Base-by-base conservation (phyloP, 1,140 invertebrate species). In the Calephelis virginiensis region DNA sequence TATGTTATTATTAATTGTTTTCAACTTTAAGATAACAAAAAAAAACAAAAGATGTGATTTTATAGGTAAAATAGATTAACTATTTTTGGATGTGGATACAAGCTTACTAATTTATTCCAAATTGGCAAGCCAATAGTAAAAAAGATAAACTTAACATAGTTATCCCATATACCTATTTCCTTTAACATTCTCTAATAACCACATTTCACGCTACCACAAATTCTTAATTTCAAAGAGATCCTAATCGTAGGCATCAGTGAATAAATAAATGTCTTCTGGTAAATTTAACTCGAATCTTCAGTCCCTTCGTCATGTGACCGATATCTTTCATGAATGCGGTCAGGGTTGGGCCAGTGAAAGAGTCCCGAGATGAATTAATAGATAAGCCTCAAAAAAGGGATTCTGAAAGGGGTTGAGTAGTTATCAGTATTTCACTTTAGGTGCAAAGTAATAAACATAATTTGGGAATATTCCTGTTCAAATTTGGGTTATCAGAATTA, bases 231-330 rank as follows among this genome's bases (percentile, higher is more conserved):
- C 81, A 80, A 78, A 74, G 75, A 85, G 83, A 85, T 86, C 70
- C 77, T 85, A 81, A 87, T 83, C 82, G 69, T 70, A 75, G 76
- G 74, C 79, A 85, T 82, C 85, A 78, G 70, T 78, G 83, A 86
- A 84, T 90, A 86, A 86, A 88, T 90, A 89, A 89, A 89, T 86
- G 81, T 89, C 82, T 89, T 89, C 85, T 86, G 83, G 76, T 89
- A 89, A 91, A 91, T 90, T 90, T 87, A 91, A 87, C 86, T 81
- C 81, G 78, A 81, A 84, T 85, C 81, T 82, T 78, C 78, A 69
- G 78, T 76, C 70, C 75, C 78, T 81, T 80, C 80, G 84, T 83
- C 85, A 85, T 85, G 82, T 86, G 84, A 80, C 83, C 81, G 85
- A 85, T 89, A 89, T 88, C 81, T 78, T 79, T 70, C 64, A 63